Base-by-base conservation (phyloP, 1,140 invertebrate genomes). In the Steinernema khuongi region DNA sequence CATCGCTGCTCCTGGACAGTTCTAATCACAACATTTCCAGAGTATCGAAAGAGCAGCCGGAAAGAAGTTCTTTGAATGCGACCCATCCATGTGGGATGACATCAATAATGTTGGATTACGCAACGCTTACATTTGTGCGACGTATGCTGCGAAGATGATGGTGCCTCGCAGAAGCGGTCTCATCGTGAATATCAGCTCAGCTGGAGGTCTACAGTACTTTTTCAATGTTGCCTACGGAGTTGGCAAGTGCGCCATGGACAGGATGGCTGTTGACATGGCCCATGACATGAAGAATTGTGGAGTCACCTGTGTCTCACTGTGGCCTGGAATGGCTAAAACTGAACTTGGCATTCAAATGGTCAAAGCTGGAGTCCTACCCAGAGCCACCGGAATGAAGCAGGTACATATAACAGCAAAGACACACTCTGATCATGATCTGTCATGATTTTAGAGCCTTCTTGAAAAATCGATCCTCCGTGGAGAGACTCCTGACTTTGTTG, bases 131-230 rank as follows among this genome's bases (percentile, higher is more conserved):
- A 79, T 87, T 22, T 88, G 87, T 75, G 71, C 85, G 2, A 85
- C 85, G 1, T 81, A 85, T 71, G 88, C 88, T 11, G 81, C 87
- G 17, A 76, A 80, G 30, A 68, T 88, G 71, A 88, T 88, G 87
- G 82, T 84, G 7, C 79, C 79, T 14, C 67, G 82, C n/a, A 85
- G 85, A 72, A 66, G 73, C 26, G 87, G 88, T 4, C 76, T 88
- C 1, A 88, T 88, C 71, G 82, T 88, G 0, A 87, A 87, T 68
- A 81, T 88, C 36, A 87, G 86, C 29, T 88, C 88, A 7, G 77
- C 69, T 36, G 87, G 88, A 33, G 87, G 87, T 19, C 78, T 88
- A 1, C 73, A 71, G n/a, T 88, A 88, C 68, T 70, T 87, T 1
- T 86, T 88, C 71, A 87, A 86, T 77, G 82, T 85, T 2, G 70